Conservation (phyloP, 2,113 vertebrate genomes). For the Podocnemis expansa region DNA sequence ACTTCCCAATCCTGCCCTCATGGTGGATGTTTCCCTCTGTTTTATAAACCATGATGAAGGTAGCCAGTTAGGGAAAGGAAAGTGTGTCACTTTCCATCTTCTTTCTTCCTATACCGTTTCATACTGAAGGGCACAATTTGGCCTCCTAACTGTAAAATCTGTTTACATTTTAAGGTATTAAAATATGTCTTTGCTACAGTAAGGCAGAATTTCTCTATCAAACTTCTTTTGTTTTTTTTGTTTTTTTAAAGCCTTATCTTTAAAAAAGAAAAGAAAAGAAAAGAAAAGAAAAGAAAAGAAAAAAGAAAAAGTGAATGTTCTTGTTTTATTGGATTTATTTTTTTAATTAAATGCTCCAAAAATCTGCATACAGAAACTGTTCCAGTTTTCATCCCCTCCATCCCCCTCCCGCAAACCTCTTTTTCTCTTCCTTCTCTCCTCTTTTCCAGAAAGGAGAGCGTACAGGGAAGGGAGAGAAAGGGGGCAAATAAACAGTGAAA, state of each 20-base stretch:
- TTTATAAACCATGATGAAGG: not conserved
- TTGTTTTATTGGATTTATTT: not conserved
- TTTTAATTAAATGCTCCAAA: not conserved
- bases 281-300: no score
- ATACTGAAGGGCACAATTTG: not conserved
- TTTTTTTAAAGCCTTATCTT: no score
- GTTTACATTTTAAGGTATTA: not conserved
- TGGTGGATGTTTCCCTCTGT: not conserved
- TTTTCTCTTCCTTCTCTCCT: not conserved
- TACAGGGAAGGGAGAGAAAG: not conserved
- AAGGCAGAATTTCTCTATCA: not conserved
- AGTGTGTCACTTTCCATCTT: not conserved
- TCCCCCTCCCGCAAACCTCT: not conserved
- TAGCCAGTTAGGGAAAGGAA: not conserved
- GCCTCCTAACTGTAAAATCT: not conserved
- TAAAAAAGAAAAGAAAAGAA: no score
- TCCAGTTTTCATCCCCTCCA: not conserved
- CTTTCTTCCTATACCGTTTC: not conserved
- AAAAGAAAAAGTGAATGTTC: not conserved
- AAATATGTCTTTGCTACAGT: not conserved
- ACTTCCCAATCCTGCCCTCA: rapidly evolving
- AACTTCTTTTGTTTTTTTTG: no score
- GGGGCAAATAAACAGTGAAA: not conserved
- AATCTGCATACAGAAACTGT: not conserved
- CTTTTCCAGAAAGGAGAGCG: not conserved